Evolutionary conservation across 2,113 vertebrate species (phyloP), one percentile per base, ranked within the genome.

Genomic region (Daboia siamensis): DNA sequence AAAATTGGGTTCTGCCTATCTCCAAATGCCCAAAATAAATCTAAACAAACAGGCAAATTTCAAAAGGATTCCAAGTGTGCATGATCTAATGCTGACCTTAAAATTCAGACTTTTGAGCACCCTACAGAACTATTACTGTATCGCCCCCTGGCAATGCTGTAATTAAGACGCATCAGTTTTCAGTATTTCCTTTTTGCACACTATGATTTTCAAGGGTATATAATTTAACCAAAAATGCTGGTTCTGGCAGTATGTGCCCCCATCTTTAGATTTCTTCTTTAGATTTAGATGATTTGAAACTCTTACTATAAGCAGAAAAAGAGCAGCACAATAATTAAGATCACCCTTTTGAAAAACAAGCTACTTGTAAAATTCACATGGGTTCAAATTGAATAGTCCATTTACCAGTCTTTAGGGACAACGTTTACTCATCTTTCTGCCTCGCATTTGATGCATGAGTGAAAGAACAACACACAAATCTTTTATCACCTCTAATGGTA

Each of bases 101-200:
- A 93, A 94, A 87, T 80, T 1, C 54, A 56, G 92, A 23, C 54
- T 86, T 94, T 86, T 74, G 1, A 1, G 12, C 54, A 33, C 5
- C 46, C 4, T 59, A 64, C 64, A 59, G 93, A 91, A 5, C 90
- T 46, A 85, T 93, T 91, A 93, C 88, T 0, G 0, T 39, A 87
- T 92, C 26, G 0, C 94, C 93, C 88, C 44, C 95, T 15, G 12
- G 59, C 91, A 80, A 90, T 95, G 93, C 93, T 48, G 0, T 57
- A 89, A 93, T 95, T 92, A 93, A 91, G 93, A 17, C 84, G 93
- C 95, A 94, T 90, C 95, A 93, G 90, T 87, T 94, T 94, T 92
- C 94, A 94, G 93, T 95, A 94, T 94, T 94, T 3, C 23, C 93
- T 87, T 93, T 92, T 86, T 54, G 29, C 93, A 90, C 0, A 0